phyloP scores from a whole-genome alignment of 2,113 vertebrate genomes.

The Rhabdomys dilectus region DNA sequence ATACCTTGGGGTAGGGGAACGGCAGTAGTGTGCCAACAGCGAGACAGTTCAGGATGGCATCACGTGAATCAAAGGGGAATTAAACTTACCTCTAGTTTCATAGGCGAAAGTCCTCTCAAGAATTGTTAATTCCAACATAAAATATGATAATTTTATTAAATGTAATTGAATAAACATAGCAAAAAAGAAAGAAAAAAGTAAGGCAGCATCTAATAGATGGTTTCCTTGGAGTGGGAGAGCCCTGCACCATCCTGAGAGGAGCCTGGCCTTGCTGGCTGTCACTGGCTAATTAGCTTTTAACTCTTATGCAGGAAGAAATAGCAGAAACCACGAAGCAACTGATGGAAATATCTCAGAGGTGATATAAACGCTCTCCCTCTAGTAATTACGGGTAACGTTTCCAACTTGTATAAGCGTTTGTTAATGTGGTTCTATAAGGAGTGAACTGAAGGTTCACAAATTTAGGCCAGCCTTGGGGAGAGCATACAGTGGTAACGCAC shows the following conservation, averaged over 20 bases:
- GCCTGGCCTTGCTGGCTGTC: background rate
- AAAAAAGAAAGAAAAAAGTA: slow-evolving; percentile 59
- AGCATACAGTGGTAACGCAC: background rate
- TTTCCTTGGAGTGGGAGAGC: slow-evolving; percentile 41
- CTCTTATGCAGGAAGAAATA: background rate
- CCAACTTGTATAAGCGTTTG: background rate
- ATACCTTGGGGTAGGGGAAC: background rate
- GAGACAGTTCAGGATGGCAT: background rate
- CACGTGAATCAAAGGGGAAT: background rate
- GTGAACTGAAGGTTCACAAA: background rate
- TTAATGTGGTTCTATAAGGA: slow-evolving; percentile 12
- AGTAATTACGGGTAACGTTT: slow-evolving; percentile 41
- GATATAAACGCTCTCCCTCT: background rate
- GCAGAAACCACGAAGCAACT: background rate
- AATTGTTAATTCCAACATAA: slow-evolving; percentile 28
- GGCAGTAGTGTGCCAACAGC: background rate
- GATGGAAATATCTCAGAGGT: background rate
- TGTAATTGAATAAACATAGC: background rate
- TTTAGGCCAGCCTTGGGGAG: background rate
- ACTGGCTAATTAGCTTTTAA: slow-evolving; percentile 32
- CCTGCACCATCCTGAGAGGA: background rate
- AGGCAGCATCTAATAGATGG: slow-evolving; percentile 17
- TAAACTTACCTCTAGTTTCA: slow-evolving; percentile 41
- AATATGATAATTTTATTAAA: slow-evolving; percentile 24
- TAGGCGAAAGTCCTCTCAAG: background rate